These are phyloP conservation scores for Emys orbicularis DNA, from an alignment of 2,797 vertebrate species.

Conservation along the genomic window DNA sequence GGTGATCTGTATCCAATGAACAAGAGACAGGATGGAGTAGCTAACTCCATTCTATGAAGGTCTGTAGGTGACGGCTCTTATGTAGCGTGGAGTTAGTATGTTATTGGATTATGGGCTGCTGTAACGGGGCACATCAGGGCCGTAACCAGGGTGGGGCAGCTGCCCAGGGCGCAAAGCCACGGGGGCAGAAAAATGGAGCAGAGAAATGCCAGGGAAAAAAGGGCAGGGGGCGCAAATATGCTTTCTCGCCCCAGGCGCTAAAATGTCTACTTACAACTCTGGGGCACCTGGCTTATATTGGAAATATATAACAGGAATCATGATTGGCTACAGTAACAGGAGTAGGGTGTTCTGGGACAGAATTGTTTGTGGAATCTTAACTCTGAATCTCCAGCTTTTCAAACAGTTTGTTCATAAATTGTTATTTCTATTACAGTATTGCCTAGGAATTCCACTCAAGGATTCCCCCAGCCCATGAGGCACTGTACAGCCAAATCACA, in stretches of 20 bases:
- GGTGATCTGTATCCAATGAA: not conserved
- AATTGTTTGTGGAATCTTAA: not conserved
- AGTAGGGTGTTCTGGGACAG: not conserved
- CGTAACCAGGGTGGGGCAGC: not conserved
- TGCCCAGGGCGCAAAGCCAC: not conserved
- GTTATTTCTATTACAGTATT: not conserved
- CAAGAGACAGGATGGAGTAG: not conserved
- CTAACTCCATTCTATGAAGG: not conserved
- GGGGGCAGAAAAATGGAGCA: not conserved
- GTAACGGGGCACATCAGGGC: not conserved
- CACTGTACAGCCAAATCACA: not conserved
- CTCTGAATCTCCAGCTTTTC: not conserved
- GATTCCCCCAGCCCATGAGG: accelerated
- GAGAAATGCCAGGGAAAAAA: not conserved
- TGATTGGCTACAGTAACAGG: not conserved
- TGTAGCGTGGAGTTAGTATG: slow-evolving; percentile 30
- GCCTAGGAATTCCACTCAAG: not conserved
- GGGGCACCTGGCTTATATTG: slow-evolving; percentile 26
- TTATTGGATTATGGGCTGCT: slow-evolving; percentile 26
- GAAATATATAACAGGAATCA: not conserved
- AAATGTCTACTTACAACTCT: not conserved
- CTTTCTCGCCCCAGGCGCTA: not conserved
- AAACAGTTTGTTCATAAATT: not conserved
- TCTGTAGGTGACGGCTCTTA: slow-evolving; percentile 21
- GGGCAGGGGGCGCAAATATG: not conserved